Evolutionary conservation across 2,797 vertebrate species (phyloP), one percentile per base, ranked within the genome.

Genomic region (Mus minutoides): DNA sequence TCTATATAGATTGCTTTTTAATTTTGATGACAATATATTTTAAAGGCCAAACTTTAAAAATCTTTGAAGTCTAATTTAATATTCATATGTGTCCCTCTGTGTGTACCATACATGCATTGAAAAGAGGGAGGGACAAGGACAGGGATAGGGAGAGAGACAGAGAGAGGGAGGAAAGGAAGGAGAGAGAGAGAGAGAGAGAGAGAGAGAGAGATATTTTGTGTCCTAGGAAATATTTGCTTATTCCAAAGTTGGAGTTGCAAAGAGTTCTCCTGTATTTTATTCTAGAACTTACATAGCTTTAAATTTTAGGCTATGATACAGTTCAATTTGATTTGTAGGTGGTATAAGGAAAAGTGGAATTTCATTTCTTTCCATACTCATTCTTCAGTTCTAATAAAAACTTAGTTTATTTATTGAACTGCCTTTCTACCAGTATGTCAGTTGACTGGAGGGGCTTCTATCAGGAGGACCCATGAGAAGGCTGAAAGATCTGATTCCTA

Each of bases 11-110:
- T 95, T 96, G 46, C 62, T 40, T 84, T 94, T 92, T 52, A 31
- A 11, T 92, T 94, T 97, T 95, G 94, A 40, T 92, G 73, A 78
- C 8, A 49, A 6, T 88, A 29, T 73, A n/a, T 92, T 95, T 97
- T 90, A 91, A 96, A 96, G 67, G 54, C 87, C 6, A 94, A 94
- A 76, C 43, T 78, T 91, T 22, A 49, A 94, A 92, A 93, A 24
- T n/a, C 83, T 92, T 95, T 97, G 16, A 89, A 86, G 52, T 84
- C 7, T 37, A 73, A 1, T 87, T 87, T 84, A 69, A 88, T 24
- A 46, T 79, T 58, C 69, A 29, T 94, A 11, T 21, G 2, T 82
- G n/a, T 83, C 11, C 89, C 19, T 92, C 24, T 60, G 49, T 52
- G 77, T 29, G 16, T 71, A 71, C n/a, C 8, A 37, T 3, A 37